Evolutionary conservation across 2,888 invertebrate genomes (phyloP).

Genomic region (Ornithoptera alexandrae): DNA sequence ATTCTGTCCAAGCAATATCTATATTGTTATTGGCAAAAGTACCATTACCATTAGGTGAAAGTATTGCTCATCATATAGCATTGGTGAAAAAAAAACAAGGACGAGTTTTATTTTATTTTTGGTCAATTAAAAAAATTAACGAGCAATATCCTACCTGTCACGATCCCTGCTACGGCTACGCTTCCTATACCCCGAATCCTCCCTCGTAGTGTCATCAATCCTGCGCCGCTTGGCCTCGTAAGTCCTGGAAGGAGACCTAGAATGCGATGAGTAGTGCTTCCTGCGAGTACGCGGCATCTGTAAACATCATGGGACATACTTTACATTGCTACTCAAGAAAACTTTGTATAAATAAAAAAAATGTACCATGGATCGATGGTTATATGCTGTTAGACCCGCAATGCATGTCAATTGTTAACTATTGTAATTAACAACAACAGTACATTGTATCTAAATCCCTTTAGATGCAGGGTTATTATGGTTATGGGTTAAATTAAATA

Average conservation of each 20-base stretch:
- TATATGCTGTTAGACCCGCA: slow-evolving; percentile 25
- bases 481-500: slow-evolving; percentile 7
- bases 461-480: slow-evolving; percentile 10
- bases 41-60: too few species aligned
- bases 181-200: slow-evolving; percentile 67
- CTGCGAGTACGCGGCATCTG: slow-evolving; percentile 92
- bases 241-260: slow-evolving; percentile 78
- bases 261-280: slow-evolving; percentile 86
- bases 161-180: slow-evolving; percentile 72
- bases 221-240: slow-evolving; percentile 86
- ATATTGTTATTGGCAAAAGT: too few species aligned
- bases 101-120: too few species aligned
- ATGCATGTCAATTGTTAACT: slow-evolving; percentile 33
- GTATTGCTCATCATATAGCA: too few species aligned
- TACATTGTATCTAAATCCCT: slow-evolving; percentile 20
- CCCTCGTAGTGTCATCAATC: slow-evolving; percentile 78
- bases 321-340: background rate
- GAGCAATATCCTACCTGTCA: slow-evolving; percentile 78
- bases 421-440: slow-evolving; percentile 35
- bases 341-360: background rate
- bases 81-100: too few species aligned
- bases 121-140: background rate
- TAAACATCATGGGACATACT: slow-evolving; percentile 36
- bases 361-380: slow-evolving; percentile 39
- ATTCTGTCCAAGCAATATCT: too few species aligned